phyloP scores from a whole-genome alignment of 23 tunicate species.

The Botrylloides violaceus region DNA sequence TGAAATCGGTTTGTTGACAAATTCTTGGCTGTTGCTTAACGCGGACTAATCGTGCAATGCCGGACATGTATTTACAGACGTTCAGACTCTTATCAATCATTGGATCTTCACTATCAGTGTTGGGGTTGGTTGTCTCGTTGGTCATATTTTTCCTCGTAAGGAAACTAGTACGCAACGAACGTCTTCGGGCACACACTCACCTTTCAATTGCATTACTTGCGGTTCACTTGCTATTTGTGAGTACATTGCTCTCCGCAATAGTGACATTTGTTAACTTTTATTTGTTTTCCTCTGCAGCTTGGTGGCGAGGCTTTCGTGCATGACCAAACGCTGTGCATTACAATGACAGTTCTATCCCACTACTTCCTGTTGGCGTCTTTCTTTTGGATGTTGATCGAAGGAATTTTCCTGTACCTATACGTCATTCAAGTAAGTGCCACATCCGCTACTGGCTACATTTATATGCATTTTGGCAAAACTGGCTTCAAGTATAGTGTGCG shows the following conservation, averaged over 20 bases:
- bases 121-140: constrained; percentile 43
- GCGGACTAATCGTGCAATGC: too few relatives aligned
- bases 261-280: neutral
- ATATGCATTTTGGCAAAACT: neutral
- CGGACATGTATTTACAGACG: constrained; percentile 72
- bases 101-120: constrained; percentile 55
- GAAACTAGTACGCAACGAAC: constrained; percentile 58
- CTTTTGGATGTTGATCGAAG: constrained; percentile 93
- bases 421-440: constrained; percentile 59
- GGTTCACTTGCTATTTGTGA: constrained; percentile 69
- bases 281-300: constrained; percentile 34
- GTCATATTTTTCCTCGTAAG: constrained; percentile 58
- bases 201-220: constrained; percentile 47
- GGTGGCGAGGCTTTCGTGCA: constrained; percentile 42
- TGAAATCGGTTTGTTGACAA: constrained; percentile 24
- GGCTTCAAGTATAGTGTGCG: neutral
- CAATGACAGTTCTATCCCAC: constrained; percentile 36
- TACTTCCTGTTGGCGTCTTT: constrained; percentile 71
- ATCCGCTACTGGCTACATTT: neutral
- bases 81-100: constrained; percentile 39
- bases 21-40: too few relatives aligned
- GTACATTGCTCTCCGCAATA: neutral
- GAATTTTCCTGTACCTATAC: constrained; percentile 80
- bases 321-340: constrained; percentile 29
- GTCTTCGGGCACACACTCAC: constrained; percentile 71